These are phyloP conservation scores for Anastrepha ludens DNA, from an alignment of 1,140 invertebrate genomes.

Conservation along the genomic window DNA sequence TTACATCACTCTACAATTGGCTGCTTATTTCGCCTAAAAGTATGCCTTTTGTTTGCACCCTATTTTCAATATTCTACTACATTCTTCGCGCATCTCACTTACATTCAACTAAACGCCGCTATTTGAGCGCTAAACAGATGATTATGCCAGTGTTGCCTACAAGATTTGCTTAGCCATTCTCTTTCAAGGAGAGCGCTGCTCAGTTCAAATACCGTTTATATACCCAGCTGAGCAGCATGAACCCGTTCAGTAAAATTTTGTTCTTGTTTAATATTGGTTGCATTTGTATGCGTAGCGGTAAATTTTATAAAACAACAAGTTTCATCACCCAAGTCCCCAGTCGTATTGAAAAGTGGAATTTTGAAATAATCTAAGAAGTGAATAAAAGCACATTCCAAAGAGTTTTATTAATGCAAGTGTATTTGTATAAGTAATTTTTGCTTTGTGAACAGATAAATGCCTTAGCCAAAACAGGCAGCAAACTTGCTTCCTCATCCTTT, in stretches of 20 bases:
- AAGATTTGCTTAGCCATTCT: too few relatives aligned
- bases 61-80: neutral
- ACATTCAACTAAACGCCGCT: neutral
- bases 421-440: neutral
- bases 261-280: neutral
- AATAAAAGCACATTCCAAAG: neutral
- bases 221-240: neutral
- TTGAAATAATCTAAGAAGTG: neutral
- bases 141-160: neutral
- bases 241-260: conserved; percentile 23
- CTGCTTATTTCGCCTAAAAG: neutral
- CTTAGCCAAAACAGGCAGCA: neutral
- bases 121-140: neutral
- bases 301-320: neutral
- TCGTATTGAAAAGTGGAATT: neutral
- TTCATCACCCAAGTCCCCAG: neutral
- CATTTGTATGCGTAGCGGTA: neutral
- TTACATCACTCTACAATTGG: too few relatives aligned
- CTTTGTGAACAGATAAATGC: neutral
- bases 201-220: neutral
- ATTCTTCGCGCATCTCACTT: neutral
- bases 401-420: too few relatives aligned
- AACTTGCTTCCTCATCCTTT: neutral
- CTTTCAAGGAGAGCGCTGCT: neutral
- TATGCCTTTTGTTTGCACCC: neutral